Evolutionary conservation across 2,113 vertebrate species (phyloP).

Genomic region (Aythya baeri): DNA sequence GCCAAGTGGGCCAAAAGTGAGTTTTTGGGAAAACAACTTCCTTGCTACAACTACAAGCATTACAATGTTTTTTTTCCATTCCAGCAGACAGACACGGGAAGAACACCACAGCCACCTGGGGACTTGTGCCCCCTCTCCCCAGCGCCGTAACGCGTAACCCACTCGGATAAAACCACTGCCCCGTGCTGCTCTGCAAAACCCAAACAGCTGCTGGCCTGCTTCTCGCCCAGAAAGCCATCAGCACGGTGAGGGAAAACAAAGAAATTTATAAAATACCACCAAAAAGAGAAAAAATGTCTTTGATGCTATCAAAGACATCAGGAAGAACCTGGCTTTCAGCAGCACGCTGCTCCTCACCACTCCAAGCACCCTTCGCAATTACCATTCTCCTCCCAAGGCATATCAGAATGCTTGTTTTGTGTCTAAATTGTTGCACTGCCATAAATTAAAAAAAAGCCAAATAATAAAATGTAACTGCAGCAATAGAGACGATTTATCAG

Average conservation of each 20-base stretch:
- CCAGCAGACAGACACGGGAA: neutral
- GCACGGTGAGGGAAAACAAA: neutral
- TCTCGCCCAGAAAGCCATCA: neutral
- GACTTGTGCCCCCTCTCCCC: fast-evolving
- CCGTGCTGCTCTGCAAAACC: neutral
- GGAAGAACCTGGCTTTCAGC: neutral
- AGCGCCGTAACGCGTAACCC: fast-evolving
- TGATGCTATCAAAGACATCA: neutral
- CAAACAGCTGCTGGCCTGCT: neutral
- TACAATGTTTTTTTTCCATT: neutral
- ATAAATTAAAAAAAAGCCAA: slow-evolving; percentile 43
- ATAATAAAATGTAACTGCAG: slow-evolving; percentile 49
- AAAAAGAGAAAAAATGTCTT: neutral
- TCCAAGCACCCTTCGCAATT: neutral
- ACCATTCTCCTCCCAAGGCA: neutral
- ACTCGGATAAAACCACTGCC: neutral
- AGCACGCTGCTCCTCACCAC: neutral
- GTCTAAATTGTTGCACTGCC: neutral
- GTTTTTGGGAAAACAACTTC: neutral
- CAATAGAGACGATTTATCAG: slow-evolving; percentile 61
- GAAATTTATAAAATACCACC: neutral
- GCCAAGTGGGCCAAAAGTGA: neutral
- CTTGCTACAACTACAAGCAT: neutral
- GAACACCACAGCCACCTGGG: fast-evolving
- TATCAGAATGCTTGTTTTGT: slow-evolving; percentile 2